Percentiles rank a stretch among this genome's conserved stretches.
Evolutionary conservation across 1,140 invertebrate species (phyloP).

Genomic region (Hydropsyche tenuis): DNA sequence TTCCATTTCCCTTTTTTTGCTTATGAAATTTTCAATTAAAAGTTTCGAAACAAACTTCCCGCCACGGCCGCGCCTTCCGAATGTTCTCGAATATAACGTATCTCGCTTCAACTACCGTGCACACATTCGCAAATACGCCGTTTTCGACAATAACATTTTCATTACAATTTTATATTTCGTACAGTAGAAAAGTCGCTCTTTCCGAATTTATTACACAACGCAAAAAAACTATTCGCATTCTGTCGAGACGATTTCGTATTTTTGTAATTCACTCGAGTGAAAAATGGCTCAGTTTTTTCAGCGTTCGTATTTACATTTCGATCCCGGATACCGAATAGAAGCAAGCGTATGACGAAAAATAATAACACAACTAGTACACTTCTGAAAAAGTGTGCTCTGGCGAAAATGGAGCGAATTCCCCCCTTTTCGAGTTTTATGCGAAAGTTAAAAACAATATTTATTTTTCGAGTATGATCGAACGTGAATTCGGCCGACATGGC

Average conservation of each 20-base stretch:
- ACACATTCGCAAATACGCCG: not conserved
- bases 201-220: not conserved
- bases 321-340: conserved; percentile 4
- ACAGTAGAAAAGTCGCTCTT: not conserved
- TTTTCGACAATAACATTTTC: not conserved
- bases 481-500: conserved; percentile 24
- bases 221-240: not conserved
- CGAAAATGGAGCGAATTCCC: conserved; percentile 12
- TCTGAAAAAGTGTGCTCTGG: not conserved
- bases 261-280: conserved; percentile 5
- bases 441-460: conserved; percentile 46
- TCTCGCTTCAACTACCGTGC: not conserved
- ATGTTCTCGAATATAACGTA: conserved; percentile 16
- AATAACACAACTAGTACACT: not conserved
- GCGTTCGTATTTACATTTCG: conserved; percentile 21
- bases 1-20: conserved; percentile 31
- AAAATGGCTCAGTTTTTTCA: not conserved
- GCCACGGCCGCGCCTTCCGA: not conserved
- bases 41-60: conserved; percentile 33
- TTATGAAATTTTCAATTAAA: conserved; percentile 35
- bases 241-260: conserved; percentile 1
- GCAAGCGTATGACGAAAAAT: not conserved
- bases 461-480: conserved; percentile 44
- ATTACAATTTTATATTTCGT: not conserved
- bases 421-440: conserved; percentile 8